These are phyloP conservation scores for Proteles cristata DNA, from an alignment of 2,113 vertebrate species.

Conservation along the genomic window DNA sequence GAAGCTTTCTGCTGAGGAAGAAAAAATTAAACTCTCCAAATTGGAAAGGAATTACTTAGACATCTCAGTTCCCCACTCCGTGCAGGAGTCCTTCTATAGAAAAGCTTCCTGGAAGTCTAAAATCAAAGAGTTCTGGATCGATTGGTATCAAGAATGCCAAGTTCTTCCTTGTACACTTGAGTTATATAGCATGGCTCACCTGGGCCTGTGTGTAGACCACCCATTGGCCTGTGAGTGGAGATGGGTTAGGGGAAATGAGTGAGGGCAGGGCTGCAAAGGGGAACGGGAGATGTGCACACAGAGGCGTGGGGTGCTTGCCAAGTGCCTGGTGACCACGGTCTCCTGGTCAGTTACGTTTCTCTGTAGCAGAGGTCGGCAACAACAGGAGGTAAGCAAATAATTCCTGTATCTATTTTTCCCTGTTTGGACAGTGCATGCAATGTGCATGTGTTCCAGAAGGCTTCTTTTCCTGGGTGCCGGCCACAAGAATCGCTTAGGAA, in stretches of 20 bases:
- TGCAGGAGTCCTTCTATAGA: background rate
- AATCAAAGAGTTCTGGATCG: background rate
- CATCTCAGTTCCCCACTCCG: background rate
- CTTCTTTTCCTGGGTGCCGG: background rate
- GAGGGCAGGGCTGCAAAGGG: background rate
- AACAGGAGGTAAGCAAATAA: background rate
- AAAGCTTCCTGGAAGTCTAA: background rate
- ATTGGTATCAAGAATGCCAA: background rate
- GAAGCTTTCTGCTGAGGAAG: background rate
- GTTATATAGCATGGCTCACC: fast-evolving
- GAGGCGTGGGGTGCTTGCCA: fast-evolving
- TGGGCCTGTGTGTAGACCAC: background rate
- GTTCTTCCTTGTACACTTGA: background rate
- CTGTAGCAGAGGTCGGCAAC: background rate
- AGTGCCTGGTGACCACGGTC: background rate
- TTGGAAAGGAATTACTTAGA: background rate
- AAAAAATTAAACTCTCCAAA: background rate
- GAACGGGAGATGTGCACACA: fast-evolving
- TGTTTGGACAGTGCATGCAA: background rate
- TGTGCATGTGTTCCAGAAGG: background rate
- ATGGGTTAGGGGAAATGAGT: fast-evolving
- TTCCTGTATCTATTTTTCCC: background rate
- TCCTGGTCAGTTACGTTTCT: background rate
- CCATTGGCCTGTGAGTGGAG: background rate
- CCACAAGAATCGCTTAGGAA: background rate